Conservation (phyloP, 2,888 invertebrate genomes). For the Petrolisthes manimaculis region DNA sequence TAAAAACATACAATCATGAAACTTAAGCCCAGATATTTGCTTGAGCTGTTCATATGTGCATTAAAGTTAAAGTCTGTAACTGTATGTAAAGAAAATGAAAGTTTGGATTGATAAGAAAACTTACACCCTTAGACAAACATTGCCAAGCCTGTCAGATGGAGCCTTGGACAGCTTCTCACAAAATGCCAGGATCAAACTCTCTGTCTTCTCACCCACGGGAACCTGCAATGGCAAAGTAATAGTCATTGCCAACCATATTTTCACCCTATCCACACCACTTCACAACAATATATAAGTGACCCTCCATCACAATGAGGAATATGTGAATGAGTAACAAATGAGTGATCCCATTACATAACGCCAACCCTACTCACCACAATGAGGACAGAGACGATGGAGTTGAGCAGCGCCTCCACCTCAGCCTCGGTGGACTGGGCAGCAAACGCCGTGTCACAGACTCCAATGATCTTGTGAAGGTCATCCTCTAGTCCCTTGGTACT, state of each 20-base stretch:
- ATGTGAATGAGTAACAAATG: too few relatives aligned
- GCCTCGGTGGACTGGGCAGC: conserved; percentile 71
- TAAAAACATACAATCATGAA: too few relatives aligned
- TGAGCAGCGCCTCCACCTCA: conserved; percentile 92
- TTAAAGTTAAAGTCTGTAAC: too few relatives aligned
- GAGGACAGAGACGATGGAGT: conserved; percentile 96
- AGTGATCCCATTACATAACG: too few relatives aligned
- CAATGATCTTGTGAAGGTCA: conserved; percentile 93
- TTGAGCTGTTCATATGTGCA: too few relatives aligned
- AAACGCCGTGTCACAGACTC: conserved; percentile 92
- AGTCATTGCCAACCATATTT: conserved; percentile 67
- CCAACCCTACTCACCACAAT: conserved; percentile 76
- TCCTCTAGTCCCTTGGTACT: conserved; percentile 90
- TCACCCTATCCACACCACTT: not conserved
- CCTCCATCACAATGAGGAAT: too few relatives aligned
- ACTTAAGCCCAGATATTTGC: too few relatives aligned
- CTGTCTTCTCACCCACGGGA: conserved; percentile 84
- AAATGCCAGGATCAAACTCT: conserved; percentile 89
- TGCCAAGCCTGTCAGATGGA: conserved; percentile 70
- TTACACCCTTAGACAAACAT: conserved; percentile 64
- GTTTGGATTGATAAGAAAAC: not conserved
- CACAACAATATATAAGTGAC: too few relatives aligned
- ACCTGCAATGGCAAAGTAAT: conserved; percentile 47
- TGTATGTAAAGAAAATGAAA: too few relatives aligned
- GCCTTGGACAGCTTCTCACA: conserved; percentile 93